Base-by-base conservation (phyloP, 2,797 vertebrate genomes). In the Sebastolobus alascanus region DNA sequence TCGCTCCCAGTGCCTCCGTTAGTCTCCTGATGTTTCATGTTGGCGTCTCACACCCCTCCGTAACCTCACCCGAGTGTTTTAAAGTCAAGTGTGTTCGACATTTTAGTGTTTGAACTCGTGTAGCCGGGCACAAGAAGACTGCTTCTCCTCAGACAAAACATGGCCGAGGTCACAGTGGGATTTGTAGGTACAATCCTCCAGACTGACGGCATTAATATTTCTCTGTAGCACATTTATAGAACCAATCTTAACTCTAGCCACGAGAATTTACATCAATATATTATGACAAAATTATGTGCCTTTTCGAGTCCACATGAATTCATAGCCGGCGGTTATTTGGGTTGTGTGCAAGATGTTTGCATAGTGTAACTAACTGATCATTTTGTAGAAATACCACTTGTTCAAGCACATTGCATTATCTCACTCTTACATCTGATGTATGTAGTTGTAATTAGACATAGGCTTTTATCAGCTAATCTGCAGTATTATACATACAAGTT, bases 41-140 rank as follows among this genome's bases (percentile, higher is more conserved):
- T 64, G 73, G 50, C n/a, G 22, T 73, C 74, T 84, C 37, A 27
- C 18, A 12, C 38, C 33, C 54, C 50, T n/a, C 25, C 52, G n/a
- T 43, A 69, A 71, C 71, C 78, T 18, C 77, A n/a, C 29, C 25
- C 0, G 3, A 54, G 75, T 60, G 31, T 81, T 89, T 88, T 81
- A 85, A 85, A 88, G 77, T 81, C 74, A 80, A 84, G 70, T 72
- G 22, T 92, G 89, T 92, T 90, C 92, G 88, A 91, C 90, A 85
- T 89, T 85, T 84, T 50, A 18, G 46, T 63, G 77, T 88, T 80
- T 81, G 55, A 80, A 84, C 71, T 67, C 55, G 8, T 87, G 91
- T 92, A 84, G 22, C 64, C 29, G 10, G 8, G 59, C 22, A 56
- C 59, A 37, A 31, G 74, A 82, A 14, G 55, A n/a, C 74, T 50